Percentiles rank a stretch among this genome's conserved stretches.
Evolutionary conservation across 1,140 invertebrate species (phyloP).

Genomic region (Choristoneura fumiferana): DNA sequence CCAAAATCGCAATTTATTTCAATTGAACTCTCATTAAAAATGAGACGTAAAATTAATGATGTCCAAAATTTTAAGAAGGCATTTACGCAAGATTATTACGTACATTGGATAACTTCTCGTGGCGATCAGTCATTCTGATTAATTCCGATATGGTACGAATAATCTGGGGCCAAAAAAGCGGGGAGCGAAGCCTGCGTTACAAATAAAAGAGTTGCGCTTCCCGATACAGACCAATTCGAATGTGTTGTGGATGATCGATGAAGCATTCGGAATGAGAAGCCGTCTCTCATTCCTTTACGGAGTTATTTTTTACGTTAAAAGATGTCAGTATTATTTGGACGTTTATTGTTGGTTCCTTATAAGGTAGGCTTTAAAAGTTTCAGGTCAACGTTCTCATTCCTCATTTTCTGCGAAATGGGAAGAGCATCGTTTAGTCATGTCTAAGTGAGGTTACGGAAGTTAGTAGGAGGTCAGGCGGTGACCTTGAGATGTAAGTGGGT

Average conservation of each 20-base stretch:
- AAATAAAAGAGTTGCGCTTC: conserved; percentile 27
- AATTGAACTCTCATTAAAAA: conserved; percentile 13
- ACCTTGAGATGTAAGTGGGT: conserved; percentile 71
- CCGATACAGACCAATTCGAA: conserved; percentile 28
- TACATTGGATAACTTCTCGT: conserved; percentile 23
- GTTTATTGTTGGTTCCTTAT: conserved; percentile 6
- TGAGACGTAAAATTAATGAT: not conserved
- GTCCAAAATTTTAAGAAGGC: conserved; percentile 9
- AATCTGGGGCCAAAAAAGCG: conserved; percentile 5
- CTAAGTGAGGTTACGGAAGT: conserved; percentile 48
- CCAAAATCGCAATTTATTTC: conserved; percentile 9
- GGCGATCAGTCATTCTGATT: conserved; percentile 20
- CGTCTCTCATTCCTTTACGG: conserved; percentile 9
- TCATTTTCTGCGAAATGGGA: not conserved
- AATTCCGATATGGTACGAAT: conserved; percentile 20
- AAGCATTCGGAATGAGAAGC: conserved; percentile 30
- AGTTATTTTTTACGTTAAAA: conserved; percentile 3
- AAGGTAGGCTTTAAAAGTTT: not conserved
- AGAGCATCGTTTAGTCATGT: not conserved
- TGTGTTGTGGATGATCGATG: conserved; percentile 35
- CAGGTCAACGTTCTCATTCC: conserved; percentile 2
- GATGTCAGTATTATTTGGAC: conserved; percentile 14
- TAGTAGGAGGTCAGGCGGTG: conserved; percentile 67
- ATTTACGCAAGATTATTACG: conserved; percentile 12
- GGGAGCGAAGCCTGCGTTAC: not conserved